Conservation (phyloP, 2,797 vertebrate species). For the Babyrousa celebensis region DNA sequence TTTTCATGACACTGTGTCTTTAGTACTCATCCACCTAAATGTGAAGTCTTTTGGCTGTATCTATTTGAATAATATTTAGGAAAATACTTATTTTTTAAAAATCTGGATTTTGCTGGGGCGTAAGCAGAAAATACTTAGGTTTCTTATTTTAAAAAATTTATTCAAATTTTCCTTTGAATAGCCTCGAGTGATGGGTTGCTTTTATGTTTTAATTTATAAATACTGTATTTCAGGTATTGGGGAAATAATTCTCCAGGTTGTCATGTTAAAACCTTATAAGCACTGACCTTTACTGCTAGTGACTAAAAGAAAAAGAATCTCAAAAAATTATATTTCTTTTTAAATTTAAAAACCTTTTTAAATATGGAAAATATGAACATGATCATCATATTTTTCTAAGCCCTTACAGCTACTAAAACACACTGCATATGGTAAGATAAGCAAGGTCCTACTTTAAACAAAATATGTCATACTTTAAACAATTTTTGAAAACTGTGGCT, state of each 20-base stretch:
- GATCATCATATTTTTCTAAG: background rate
- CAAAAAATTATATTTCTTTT: background rate
- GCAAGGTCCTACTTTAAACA: background rate
- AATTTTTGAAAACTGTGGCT: background rate
- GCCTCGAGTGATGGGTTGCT: background rate
- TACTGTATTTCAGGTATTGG: background rate
- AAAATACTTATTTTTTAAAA: background rate
- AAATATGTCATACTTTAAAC: background rate
- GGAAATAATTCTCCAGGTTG: background rate
- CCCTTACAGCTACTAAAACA: background rate
- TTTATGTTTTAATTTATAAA: background rate
- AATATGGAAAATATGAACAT: background rate
- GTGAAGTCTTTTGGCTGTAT: background rate
- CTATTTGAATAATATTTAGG: conserved; percentile 31
- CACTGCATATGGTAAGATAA: background rate
- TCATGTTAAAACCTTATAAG: background rate
- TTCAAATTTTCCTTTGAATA: background rate
- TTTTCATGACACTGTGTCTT: conserved; percentile 55
- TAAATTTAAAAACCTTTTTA: background rate
- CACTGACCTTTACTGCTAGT: background rate
- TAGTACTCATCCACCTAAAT: background rate
- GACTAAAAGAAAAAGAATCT: background rate
- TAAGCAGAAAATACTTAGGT: conserved; percentile 25
- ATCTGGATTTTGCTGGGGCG: background rate
- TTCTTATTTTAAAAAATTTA: background rate